Conservation (phyloP, 1,140 invertebrate species). For the Plectus sambesii region DNA sequence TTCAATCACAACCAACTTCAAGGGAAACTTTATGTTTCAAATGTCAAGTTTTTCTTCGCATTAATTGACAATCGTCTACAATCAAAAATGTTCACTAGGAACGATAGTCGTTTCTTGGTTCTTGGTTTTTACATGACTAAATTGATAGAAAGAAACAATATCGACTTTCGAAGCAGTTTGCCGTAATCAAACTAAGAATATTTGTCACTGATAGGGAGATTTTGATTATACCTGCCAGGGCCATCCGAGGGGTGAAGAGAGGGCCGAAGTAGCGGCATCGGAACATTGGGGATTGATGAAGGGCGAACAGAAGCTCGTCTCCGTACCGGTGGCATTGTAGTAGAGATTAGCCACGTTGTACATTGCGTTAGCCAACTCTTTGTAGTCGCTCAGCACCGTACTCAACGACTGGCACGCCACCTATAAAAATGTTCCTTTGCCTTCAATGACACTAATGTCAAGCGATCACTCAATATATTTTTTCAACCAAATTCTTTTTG, state of each 20-base stretch:
- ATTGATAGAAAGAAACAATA: no score
- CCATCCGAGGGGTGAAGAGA: slow-evolving; percentile 61
- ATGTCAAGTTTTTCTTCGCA: no score
- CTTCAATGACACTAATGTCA: neutral
- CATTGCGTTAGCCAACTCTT: slow-evolving; percentile 54
- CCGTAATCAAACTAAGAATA: no score
- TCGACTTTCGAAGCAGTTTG: no score
- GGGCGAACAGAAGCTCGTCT: slow-evolving; percentile 11
- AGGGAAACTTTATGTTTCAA: no score
- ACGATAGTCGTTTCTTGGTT: no score
- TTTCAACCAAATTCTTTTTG: slow-evolving; percentile 20
- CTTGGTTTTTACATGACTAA: no score
- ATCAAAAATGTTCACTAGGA: no score
- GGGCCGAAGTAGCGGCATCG: slow-evolving; percentile 41
- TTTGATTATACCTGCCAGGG: slow-evolving; percentile 55
- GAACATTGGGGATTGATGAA: slow-evolving; percentile 18
- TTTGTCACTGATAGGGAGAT: no score
- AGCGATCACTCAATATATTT: slow-evolving; percentile 28
- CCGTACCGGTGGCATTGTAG: slow-evolving; percentile 64
- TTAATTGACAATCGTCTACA: no score
- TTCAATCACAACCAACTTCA: no score
- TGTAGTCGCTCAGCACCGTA: slow-evolving; percentile 49
- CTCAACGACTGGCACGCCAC: slow-evolving; percentile 53
- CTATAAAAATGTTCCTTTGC: slow-evolving; percentile 38
- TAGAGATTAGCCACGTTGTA: slow-evolving; percentile 62